Base-by-base conservation (phyloP, 2,113 vertebrate species). In the Phalacrocorax pelagicus region DNA sequence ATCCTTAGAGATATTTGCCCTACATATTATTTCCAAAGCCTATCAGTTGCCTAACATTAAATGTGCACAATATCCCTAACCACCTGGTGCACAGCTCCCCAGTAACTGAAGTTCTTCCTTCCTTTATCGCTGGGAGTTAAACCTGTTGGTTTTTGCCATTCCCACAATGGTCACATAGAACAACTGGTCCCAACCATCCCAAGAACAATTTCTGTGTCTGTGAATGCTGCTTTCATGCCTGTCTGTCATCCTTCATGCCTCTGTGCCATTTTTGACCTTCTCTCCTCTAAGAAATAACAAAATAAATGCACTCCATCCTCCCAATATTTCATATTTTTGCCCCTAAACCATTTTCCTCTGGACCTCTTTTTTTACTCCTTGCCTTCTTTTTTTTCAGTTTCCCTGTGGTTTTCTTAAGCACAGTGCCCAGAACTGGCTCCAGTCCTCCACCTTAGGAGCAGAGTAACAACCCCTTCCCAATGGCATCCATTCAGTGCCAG, bases 281-380 rank as follows among this genome's bases (percentile, higher is more conserved):
- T 65, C 26, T 52, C 5, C 30, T 61, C 9, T n/a, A 46, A 67
- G 11, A 74, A 74, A 80, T 54, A 42, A 15, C 3, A 9, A 91
- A 87, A n/a, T 17, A 78, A 88, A 73, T 10, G 17, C 13, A 72
- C 13, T 13, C 32, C 12, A 75, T 46, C 26, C 16, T 87, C 54
- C 18, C 9, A 81, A 1, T 40, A 62, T 38, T 80, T 77, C 0
- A 0, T 23, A 18, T 8, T 61, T 79, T 90, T 13, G 5, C 18
- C 38, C 59, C 22, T 62, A 80, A 72, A 34, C 4, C 46, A 5
- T 24, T 89, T 91, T 79, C 22, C 9, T 78, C 46, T 44, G n/a
- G 18, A 54, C 38, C 15, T 58, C 23, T 62, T 71, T 88, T 54
- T 54, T 20, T 20, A 23, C 8, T 71, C 36, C 44, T 69, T 74